Base-by-base conservation (phyloP, 2,888 invertebrate genomes). In the Endotricha flammealis region DNA sequence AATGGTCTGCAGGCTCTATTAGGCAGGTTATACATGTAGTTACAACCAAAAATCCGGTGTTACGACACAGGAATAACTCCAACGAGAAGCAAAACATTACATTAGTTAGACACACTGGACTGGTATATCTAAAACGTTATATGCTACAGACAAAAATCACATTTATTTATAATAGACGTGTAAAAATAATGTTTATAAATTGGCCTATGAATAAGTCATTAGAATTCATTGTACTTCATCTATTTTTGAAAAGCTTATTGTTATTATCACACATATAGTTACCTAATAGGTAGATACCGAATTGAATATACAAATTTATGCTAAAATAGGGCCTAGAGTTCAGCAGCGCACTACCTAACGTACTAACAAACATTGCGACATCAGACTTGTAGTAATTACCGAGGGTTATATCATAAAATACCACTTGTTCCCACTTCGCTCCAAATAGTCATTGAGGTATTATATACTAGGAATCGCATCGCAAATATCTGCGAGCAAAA, bases 121-220 rank as follows among this genome's bases (percentile, higher is more conserved):
- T 70, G 78, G 57, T 47, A 46, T 62, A 57, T 64, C 72, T 77
- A 78, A 69, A 66, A 64, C 52, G 36, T 71, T 72, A 77, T 57
- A 54, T 59, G 54, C 77, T 78, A 78, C 70, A 66, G 69, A 80
- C 75, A 73, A 79, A n/a, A 78, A 79, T 81, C 76, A 81, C 81
- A 79, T 80, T 74, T 57, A 65, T 64, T n/a, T 61, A 67, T 63
- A 68, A 67, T 72, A 85, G 76, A 83, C 74, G 81, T 86, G 85
- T 85, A 83, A 83, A 86, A 85, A 86, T 86, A 85, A 83, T 78
- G 72, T 78, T 77, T 75, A 75, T 76, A 79, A 81, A 83, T 81
- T 83, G 82, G 72, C 82, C 79, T 81, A 85, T 73, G 54, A 70
- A 70, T 77, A 65, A 70, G 58, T 63, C 57, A 68, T 78, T 72